phyloP scores from a whole-genome alignment of 2,888 invertebrate genomes.

The Melipona beecheii region DNA sequence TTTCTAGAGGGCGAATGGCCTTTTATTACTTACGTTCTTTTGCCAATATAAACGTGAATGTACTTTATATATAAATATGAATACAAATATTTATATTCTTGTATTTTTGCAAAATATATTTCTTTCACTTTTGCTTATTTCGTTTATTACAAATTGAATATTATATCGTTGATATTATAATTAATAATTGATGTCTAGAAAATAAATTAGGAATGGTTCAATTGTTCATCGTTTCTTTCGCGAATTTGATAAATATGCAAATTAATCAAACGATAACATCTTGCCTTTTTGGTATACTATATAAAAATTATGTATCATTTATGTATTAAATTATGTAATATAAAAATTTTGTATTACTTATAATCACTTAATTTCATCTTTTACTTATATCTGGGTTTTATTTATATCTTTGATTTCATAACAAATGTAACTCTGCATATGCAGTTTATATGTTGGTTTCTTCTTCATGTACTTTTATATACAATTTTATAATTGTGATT shows the following conservation, averaged over 20 bases:
- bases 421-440: background rate
- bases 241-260: too few species aligned
- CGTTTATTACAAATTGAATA: background rate
- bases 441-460: background rate
- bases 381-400: background rate
- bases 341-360: background rate
- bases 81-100: background rate
- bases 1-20: conserved; percentile 57
- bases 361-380: background rate
- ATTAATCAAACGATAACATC: too few species aligned
- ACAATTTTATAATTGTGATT: background rate
- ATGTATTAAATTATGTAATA: too few species aligned
- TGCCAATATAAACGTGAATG: background rate
- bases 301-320: background rate
- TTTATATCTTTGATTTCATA: background rate
- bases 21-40: conserved; percentile 35
- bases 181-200: background rate
- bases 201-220: background rate
- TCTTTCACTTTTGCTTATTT: background rate
- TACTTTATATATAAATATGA: background rate
- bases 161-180: background rate
- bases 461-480: background rate
- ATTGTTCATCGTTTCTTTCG: too few species aligned
- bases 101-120: background rate
- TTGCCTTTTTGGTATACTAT: background rate